phyloP scores from a whole-genome alignment of 2,797 vertebrate genomes.

The Enteromius argenteus region DNA sequence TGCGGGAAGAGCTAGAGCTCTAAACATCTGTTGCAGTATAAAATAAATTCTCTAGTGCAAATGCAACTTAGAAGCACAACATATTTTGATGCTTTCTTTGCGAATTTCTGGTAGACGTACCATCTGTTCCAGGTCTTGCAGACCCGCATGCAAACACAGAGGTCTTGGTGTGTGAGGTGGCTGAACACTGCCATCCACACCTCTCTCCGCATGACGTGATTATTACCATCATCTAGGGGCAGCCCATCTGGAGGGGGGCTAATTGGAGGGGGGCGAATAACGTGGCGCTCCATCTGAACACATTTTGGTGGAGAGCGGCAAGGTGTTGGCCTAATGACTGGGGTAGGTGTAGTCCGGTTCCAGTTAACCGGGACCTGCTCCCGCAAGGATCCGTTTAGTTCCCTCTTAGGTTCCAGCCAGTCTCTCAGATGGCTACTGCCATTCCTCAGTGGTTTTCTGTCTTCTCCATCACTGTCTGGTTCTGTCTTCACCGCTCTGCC shows the following conservation, averaged over 20 bases:
- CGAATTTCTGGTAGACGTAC: slow-evolving; percentile 77
- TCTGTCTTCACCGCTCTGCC: slow-evolving; percentile 85
- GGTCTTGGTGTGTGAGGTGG: slow-evolving; percentile 90
- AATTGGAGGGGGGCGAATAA: slow-evolving; percentile 95
- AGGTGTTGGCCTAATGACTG: slow-evolving; percentile 84
- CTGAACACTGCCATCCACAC: slow-evolving; percentile 94
- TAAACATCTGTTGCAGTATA: background rate
- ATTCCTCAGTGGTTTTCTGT: slow-evolving; percentile 80
- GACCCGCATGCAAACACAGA: slow-evolving; percentile 96
- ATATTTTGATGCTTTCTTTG: background rate
- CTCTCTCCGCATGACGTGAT: slow-evolving; percentile 91
- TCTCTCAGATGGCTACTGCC: slow-evolving; percentile 80
- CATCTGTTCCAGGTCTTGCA: slow-evolving; percentile 99
- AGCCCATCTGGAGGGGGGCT: slow-evolving; percentile 93
- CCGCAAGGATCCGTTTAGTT: slow-evolving; percentile 80
- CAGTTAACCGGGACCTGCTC: slow-evolving; percentile 78
- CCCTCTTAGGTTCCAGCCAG: slow-evolving; percentile 84
- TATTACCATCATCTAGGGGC: slow-evolving; percentile 84
- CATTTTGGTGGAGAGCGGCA: slow-evolving; percentile 91
- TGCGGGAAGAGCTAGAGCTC: background rate
- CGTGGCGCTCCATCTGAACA: slow-evolving; percentile 94
- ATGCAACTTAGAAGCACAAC: slow-evolving; percentile 2
- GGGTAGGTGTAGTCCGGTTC: slow-evolving; percentile 75
- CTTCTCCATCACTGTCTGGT: slow-evolving; percentile 87
- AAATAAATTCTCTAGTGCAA: background rate